Conservation (phyloP, 2,797 vertebrate genomes). For the Melopsittacus undulatus region DNA sequence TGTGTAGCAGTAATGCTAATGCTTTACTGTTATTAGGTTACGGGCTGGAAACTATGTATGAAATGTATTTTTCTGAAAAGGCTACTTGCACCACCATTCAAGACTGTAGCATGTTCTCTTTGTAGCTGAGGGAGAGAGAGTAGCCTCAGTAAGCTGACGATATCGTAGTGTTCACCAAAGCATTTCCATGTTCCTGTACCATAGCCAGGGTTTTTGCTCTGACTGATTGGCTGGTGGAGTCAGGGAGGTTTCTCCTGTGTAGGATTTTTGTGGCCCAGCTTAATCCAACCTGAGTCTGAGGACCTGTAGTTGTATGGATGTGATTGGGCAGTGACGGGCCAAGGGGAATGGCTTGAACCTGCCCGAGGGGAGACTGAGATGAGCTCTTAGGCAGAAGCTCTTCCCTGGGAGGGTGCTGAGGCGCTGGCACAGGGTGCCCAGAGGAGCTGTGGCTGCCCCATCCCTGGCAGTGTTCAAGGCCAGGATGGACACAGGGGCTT, state of each 20-base stretch:
- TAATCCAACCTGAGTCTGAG: not conserved
- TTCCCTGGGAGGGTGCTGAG: too few relatives aligned
- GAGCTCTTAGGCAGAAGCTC: too few relatives aligned
- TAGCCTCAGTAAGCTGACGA: not conserved
- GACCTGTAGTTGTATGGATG: not conserved
- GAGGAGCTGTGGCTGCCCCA: too few relatives aligned
- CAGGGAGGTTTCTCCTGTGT: not conserved
- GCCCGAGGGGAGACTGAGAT: not conserved
- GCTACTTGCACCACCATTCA: not conserved
- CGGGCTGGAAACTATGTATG: not conserved
- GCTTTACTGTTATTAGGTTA: slow-evolving; percentile 15
- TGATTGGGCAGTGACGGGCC: not conserved
- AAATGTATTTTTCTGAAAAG: not conserved
- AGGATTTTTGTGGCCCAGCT: not conserved
- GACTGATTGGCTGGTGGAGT: not conserved
- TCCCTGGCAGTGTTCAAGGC: too few relatives aligned
- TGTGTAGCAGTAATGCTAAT: not conserved
- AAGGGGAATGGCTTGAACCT: not conserved
- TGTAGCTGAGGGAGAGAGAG: not conserved
- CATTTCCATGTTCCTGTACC: not conserved
- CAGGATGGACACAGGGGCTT: too few relatives aligned
- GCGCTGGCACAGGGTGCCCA: too few relatives aligned
- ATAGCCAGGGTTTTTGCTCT: not conserved
- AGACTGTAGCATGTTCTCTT: not conserved
- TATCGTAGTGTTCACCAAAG: not conserved